Evolutionary conservation across 1,140 invertebrate species (phyloP), one percentile per base, ranked within the genome.

Genomic region (Homalodisca vitripennis): DNA sequence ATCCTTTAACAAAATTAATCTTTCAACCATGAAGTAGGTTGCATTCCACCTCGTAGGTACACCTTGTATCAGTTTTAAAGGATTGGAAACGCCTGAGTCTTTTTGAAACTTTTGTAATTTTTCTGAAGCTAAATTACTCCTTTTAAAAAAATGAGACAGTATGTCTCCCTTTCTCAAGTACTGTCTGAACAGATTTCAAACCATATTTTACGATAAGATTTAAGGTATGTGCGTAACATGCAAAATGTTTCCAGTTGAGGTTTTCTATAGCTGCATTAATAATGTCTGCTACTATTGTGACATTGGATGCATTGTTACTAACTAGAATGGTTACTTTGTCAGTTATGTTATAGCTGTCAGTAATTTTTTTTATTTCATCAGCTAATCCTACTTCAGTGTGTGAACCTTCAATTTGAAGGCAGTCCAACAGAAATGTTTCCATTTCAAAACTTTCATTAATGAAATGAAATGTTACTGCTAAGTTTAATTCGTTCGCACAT

Each of bases 1-100:
- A 79, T 57, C 47, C 77, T 66, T 31, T 47, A 66, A 66, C 24
- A 29, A 73, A 6, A 78, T 48, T 75, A 81, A 80, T 69, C 79
- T 69, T 69, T 76, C 46, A 0, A 79, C 69, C 79, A 80, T 80
- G 66, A 79, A 77, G 66, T 73, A 79, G 1, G 75, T 78, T 41
- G 74, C 75, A 65, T 80, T 79, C 79, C 76, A 80, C 1, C 76
- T 30, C 0, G 78, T 80, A 2, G 64, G 32, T 0, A 79, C 76
- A 22, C 75, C 72, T 70, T 78, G 74, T 14, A 78, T 75, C 41
- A 78, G 67, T 70, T 74, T 74, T 3, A 78, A 70, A 26, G 66
- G 66, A 6, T 34, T 3, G 20, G 20, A 12, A 12, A 26, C 24
- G n/a, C 66, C 66, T 20, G 41, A 22, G 24, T 67, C 22, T 31